Evolutionary conservation across 2,113 vertebrate genomes (phyloP), one percentile per base, ranked within the genome.

Genomic region (Lasiurus cinereus): DNA sequence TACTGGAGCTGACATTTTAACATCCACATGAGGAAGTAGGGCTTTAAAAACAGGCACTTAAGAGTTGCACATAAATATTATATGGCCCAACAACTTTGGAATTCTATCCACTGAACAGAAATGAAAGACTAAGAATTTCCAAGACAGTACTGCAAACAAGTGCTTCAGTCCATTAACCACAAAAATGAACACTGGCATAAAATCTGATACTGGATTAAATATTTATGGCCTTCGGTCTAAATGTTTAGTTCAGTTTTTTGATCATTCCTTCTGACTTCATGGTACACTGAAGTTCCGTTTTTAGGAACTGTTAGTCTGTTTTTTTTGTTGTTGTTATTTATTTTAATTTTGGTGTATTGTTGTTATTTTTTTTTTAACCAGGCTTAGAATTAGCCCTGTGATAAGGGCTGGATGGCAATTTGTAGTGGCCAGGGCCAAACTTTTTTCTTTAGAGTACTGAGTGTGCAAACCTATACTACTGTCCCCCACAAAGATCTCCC

Each of bases 401-500:
- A 96, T 76, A 90, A 92, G 14, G 31, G 27, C 22, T 90, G 66
- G 76, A 39, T 43, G 31, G 62, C n/a, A 82, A 69, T 94, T 76
- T 91, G 5, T 83, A 91, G 62, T 70, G n/a, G 82, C 31, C 59
- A 50, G 39, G 80, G 66, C 21, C 70, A 93, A 87, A 89, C 14
- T 11, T 84, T 83, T 83, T 94, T 86, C 59, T 94, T 83, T 85
- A 86, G 39, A 29, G 2, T 70, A 77, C 24, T 39, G n/a, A 90
- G 19, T 59, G 29, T 16, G 39, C 59, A 88, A 91, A 74, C 86
- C 82, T 36, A 59, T 29, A 22, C 21, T 87, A 84, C 90, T 64
- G 73, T 95, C 80, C 39, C 85, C 67, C 84, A 94, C 50, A 93
- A 82, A 95, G 77, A 90, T 83, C 50, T 96, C 83, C 94, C 31